Percentiles rank a stretch among this genome's conserved stretches.
These are phyloP conservation scores for Percina caprodes DNA, from an alignment of 2,113 vertebrate genomes.

Conservation along the genomic window DNA sequence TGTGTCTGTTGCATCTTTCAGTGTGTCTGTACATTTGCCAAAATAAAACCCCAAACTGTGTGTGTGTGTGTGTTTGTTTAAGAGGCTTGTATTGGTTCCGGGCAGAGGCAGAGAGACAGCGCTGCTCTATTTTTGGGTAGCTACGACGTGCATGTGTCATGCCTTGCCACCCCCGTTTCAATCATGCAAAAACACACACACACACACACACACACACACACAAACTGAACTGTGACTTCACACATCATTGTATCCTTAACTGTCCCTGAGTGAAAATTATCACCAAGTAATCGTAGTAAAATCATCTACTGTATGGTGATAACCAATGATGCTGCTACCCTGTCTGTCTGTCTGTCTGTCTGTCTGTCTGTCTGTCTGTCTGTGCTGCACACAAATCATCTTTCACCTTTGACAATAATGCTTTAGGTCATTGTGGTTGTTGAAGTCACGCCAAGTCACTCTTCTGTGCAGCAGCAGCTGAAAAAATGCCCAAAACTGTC, in stretches of 20 bases:
- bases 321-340: too few relatives aligned
- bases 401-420: not conserved
- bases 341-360: not conserved
- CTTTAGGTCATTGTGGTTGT: not conserved
- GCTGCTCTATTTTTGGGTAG: slow-evolving; percentile 62
- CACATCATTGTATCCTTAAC: slow-evolving; percentile 29
- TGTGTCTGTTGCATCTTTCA: not conserved
- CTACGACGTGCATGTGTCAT: slow-evolving; percentile 39
- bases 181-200: slow-evolving; percentile 35
- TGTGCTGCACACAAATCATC: not conserved
- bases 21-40: not conserved
- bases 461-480: not conserved
- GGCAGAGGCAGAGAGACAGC: slow-evolving; percentile 29
- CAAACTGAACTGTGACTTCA: slow-evolving; percentile 17
- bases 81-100: slow-evolving; percentile 44
- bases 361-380: not conserved
- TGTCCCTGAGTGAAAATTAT: slow-evolving; percentile 38
- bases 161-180: slow-evolving; percentile 45
- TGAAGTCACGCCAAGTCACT: not conserved
- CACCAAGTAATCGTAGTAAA: not conserved
- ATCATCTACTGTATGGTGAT: too few relatives aligned
- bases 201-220: slow-evolving; percentile 22
- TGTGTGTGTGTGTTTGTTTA: slow-evolving; percentile 18
- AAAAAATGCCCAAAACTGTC: not conserved
- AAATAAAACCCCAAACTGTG: slow-evolving; percentile 21